Evolutionary conservation across 2,113 vertebrate genomes (phyloP).

Genomic region (Albula goreensis): DNA sequence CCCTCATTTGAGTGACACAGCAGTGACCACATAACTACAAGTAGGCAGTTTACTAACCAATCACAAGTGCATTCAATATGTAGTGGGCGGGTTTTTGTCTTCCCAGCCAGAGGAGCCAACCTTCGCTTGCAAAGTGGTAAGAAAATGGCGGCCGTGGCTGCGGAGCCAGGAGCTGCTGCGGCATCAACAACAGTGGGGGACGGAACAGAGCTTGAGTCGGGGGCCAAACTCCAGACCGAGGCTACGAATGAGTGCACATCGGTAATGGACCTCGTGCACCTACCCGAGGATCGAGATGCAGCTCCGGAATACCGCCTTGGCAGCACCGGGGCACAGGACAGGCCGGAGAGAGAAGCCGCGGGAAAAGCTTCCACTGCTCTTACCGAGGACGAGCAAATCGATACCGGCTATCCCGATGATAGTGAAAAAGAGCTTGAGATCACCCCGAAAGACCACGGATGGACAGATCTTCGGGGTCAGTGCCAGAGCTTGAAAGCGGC

Average conservation of each 20-base stretch:
- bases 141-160: conserved; percentile 99
- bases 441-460: conserved; percentile 31
- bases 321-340: conserved; percentile 68
- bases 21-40: conserved; percentile 32
- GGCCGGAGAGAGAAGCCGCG: conserved; percentile 70
- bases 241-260: conserved; percentile 54
- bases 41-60: conserved; percentile 35
- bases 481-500: conserved; percentile 36
- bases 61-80: conserved; percentile 35
- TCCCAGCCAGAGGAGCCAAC: conserved; percentile 48
- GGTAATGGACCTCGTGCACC: conserved; percentile 59
- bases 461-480: conserved; percentile 27
- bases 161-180: conserved; percentile 83
- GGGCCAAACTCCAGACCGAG: conserved; percentile 60
- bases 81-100: conserved; percentile 35
- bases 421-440: conserved; percentile 20
- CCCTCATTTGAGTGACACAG: conserved; percentile 45
- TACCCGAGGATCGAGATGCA: conserved; percentile 70
- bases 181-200: conserved; percentile 80
- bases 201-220: conserved; percentile 65
- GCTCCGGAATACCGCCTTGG: conserved; percentile 70
- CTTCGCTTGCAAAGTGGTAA: conserved; percentile 76
- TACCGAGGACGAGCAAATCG: conserved; percentile 41
- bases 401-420: conserved; percentile 13
- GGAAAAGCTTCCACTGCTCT: conserved; percentile 53